A percentile compares a stretch with the other conserved stretches of the same genome.
Conservation (phyloP, 2,888 invertebrate genomes). For the Mesochorus sp. region DNA sequence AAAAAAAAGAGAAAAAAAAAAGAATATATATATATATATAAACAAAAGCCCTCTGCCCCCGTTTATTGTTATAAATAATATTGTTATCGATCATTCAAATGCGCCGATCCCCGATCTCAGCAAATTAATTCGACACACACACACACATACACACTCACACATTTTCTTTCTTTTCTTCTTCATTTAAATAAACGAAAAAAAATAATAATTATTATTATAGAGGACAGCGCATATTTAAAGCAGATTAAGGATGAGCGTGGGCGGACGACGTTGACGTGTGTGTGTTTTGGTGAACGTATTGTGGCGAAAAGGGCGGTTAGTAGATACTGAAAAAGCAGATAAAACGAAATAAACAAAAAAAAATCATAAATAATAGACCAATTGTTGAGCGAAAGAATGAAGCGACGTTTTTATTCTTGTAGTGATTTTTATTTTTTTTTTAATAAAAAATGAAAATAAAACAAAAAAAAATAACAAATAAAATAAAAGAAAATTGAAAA, state of each 20-base stretch:
- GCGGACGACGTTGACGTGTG: slow-evolving; percentile 62
- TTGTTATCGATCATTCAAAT: slow-evolving; percentile 12
- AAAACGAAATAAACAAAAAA: slow-evolving; percentile 55
- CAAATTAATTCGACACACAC: not conserved
- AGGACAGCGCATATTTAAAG: slow-evolving; percentile 48
- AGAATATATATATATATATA: not conserved
- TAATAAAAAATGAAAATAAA: not conserved
- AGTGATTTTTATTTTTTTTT: no score
- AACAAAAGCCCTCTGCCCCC: slow-evolving; percentile 19
- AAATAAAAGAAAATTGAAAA: not conserved
- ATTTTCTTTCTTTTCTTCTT: not conserved
- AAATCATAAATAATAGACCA: slow-evolving; percentile 19
- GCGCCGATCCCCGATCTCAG: slow-evolving; percentile 9
- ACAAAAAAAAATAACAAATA: not conserved
- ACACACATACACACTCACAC: not conserved
- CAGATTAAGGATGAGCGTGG: slow-evolving; percentile 58
- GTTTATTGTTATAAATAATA: not conserved
- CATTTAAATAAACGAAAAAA: not conserved
- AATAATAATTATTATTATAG: slow-evolving; percentile 38
- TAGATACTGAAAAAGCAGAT: slow-evolving; percentile 67
- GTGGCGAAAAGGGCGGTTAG: slow-evolving; percentile 65
- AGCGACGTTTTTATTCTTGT: not conserved
- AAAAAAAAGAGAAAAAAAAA: no score
- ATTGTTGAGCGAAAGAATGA: slow-evolving; percentile 3
- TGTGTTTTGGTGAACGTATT: slow-evolving; percentile 57